A percentile compares a stretch with the other conserved stretches of the same genome.
phyloP scores from a whole-genome alignment of 2,113 vertebrate genomes.

The Nanorana parkeri region DNA sequence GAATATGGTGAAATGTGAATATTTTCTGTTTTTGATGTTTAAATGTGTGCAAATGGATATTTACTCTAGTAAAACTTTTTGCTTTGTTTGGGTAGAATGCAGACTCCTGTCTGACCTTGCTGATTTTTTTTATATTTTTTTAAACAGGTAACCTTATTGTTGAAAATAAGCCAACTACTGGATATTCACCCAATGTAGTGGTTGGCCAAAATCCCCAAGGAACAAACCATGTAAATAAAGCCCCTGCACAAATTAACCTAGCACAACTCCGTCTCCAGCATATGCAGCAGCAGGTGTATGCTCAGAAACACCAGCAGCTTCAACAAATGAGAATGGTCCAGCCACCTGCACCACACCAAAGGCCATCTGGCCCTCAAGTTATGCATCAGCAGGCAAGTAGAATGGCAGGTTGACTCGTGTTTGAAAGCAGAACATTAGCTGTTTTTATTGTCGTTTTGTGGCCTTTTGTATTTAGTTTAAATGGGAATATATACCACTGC shows the following conservation, averaged over 20 bases:
- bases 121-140: not conserved
- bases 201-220: conserved; percentile 83
- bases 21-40: too few species aligned
- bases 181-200: conserved; percentile 86
- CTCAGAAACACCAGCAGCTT: conserved; percentile 87
- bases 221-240: conserved; percentile 86
- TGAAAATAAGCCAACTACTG: conserved; percentile 87
- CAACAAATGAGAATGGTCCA: conserved; percentile 94
- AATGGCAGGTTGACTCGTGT: not conserved
- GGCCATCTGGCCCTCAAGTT: conserved; percentile 84
- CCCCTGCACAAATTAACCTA: conserved; percentile 94
- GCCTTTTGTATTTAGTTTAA: too few species aligned
- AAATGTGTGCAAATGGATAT: too few species aligned
- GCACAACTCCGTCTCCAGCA: conserved; percentile 96
- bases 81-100: not conserved
- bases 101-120: not conserved
- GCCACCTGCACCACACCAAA: conserved; percentile 82
- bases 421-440: too few species aligned
- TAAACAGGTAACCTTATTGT: conserved; percentile 90
- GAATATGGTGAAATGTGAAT: too few species aligned
- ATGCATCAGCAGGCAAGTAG: conserved; percentile 88
- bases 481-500: too few species aligned
- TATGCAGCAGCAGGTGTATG: conserved; percentile 92
- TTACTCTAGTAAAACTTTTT: too few species aligned
- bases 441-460: too few species aligned